phyloP scores from a whole-genome alignment of 2,797 vertebrate genomes.

The Glossophaga mutica region DNA sequence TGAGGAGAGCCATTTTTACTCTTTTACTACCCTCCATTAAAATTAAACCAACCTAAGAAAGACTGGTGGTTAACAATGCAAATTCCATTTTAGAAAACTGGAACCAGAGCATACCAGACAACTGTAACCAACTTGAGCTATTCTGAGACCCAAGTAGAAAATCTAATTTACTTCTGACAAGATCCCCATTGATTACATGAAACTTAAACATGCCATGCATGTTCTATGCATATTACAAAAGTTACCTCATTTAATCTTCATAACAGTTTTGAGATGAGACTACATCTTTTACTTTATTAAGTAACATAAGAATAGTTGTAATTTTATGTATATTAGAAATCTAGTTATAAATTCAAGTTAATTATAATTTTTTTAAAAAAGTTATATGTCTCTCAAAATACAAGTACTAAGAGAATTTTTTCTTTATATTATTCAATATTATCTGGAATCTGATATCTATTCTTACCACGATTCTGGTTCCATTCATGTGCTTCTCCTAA shows the following conservation, averaged over 20 bases:
- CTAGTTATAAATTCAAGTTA: neutral
- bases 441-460: neutral
- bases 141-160: neutral
- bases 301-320: neutral
- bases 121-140: neutral
- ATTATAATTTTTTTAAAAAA: conserved; percentile 37
- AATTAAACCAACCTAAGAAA: neutral
- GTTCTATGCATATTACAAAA: conserved; percentile 22
- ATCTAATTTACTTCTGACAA: conserved; percentile 10
- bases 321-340: neutral
- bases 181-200: neutral
- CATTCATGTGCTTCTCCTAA: conserved; percentile 94
- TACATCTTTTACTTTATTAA: neutral
- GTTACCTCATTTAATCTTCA: neutral
- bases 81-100: conserved; percentile 26
- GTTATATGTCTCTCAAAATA: neutral
- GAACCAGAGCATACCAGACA: neutral
- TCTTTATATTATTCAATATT: neutral
- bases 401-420: neutral
- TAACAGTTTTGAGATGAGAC: neutral
- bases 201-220: neutral
- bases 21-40: neutral
- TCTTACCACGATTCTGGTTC: conserved; percentile 94
- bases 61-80: neutral
- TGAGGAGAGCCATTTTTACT: neutral